Conservation (phyloP, 2,113 vertebrate genomes). For the Oplegnathus fasciatus region DNA sequence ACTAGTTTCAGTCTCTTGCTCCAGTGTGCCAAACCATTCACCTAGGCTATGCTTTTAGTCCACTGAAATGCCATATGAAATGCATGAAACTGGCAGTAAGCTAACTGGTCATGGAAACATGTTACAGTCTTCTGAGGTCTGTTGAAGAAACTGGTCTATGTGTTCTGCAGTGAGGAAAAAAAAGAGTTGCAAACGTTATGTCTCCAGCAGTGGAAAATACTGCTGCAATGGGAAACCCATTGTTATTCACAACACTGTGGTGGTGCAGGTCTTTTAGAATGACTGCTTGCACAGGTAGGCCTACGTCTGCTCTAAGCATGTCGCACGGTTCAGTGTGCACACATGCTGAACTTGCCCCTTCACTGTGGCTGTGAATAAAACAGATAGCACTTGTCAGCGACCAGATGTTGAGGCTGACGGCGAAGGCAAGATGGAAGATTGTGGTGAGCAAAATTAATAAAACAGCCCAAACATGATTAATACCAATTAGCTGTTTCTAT, state of each 20-base stretch:
- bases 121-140: too few species aligned
- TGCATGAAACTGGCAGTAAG: too few species aligned
- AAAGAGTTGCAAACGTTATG: too few species aligned
- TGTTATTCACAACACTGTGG: not conserved
- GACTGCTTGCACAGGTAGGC: not conserved
- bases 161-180: too few species aligned
- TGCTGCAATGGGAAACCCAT: too few species aligned
- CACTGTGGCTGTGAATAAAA: conserved; percentile 40
- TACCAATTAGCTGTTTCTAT: conserved; percentile 49
- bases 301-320: not conserved
- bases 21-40: not conserved
- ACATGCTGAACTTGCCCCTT: not conserved
- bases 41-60: not conserved
- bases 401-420: conserved; percentile 53
- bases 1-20: not conserved
- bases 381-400: conserved; percentile 14
- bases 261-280: not conserved
- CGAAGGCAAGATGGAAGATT: conserved; percentile 32
- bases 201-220: too few species aligned
- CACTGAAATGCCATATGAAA: not conserved
- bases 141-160: too few species aligned
- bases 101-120: too few species aligned
- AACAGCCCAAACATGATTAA: conserved; percentile 44
- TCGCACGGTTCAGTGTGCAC: not conserved
- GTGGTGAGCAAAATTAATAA: conserved; percentile 2